Evolutionary conservation across 2,888 invertebrate genomes (phyloP).

Genomic region (Augochlorella aurata): DNA sequence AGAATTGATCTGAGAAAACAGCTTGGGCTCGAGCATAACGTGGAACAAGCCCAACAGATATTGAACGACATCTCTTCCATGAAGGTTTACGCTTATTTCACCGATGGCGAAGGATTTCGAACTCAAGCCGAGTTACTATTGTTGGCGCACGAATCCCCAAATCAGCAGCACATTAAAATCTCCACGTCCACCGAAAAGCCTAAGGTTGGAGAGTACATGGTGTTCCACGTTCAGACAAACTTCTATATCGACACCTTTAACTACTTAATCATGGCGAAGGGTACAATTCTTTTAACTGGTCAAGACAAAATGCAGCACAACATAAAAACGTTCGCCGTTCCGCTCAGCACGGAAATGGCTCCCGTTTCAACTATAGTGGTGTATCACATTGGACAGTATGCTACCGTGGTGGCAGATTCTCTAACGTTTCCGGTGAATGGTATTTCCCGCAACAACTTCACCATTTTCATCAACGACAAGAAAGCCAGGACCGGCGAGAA

Average conservation of each 20-base stretch:
- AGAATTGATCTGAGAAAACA: slow-evolving; percentile 89
- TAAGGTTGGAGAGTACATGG: slow-evolving; percentile 95
- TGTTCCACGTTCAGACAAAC: slow-evolving; percentile 96
- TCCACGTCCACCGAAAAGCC: slow-evolving; percentile 92
- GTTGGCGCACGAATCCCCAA: slow-evolving; percentile 91
- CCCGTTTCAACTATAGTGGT: slow-evolving; percentile 95
- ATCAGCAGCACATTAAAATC: slow-evolving; percentile 92
- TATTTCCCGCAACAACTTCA: slow-evolving; percentile 95
- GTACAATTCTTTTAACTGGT: slow-evolving; percentile 92
- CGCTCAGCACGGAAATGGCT: slow-evolving; percentile 94
- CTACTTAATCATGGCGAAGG: slow-evolving; percentile 96
- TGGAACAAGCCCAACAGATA: slow-evolving; percentile 84
- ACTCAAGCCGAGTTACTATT: slow-evolving; percentile 88
- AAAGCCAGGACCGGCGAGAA: slow-evolving; percentile 96
- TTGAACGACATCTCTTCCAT: slow-evolving; percentile 87
- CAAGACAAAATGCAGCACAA: slow-evolving; percentile 91
- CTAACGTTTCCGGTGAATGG: slow-evolving; percentile 98
- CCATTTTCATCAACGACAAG: slow-evolving; percentile 93
- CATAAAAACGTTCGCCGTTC: slow-evolving; percentile 91
- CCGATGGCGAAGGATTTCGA: slow-evolving; percentile 87
- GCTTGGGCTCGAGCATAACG: slow-evolving; percentile 85
- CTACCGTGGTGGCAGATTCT: slow-evolving; percentile 94
- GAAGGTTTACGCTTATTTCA: slow-evolving; percentile 87
- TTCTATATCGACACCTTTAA: slow-evolving; percentile 94
- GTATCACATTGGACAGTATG: slow-evolving; percentile 92